Conservation (phyloP, 2,888 invertebrate genomes). For the Microchrysa polita region DNA sequence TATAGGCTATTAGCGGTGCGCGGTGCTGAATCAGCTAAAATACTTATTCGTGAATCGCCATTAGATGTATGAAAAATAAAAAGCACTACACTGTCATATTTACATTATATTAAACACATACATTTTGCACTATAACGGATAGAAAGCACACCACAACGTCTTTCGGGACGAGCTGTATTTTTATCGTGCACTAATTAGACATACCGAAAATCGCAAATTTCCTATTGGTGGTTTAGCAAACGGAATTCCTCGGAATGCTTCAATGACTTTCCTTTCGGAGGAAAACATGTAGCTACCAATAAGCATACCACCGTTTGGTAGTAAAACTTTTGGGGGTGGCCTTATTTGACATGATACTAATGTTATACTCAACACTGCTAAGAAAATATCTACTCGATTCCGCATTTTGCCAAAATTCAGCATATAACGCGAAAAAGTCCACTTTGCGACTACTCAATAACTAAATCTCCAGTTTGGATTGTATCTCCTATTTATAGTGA, state of each 20-base stretch:
- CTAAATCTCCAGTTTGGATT: background rate
- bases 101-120: too few species aligned
- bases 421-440: background rate
- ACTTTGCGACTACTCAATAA: too few species aligned
- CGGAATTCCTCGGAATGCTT: constrained; percentile 36
- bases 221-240: constrained; percentile 40
- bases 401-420: background rate
- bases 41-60: too few species aligned
- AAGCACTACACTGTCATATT: too few species aligned
- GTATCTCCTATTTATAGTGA: constrained; percentile 21
- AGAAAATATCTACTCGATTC: background rate
- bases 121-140: too few species aligned
- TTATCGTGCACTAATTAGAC: too few species aligned
- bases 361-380: background rate
- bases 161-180: too few species aligned
- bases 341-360: background rate
- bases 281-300: constrained; percentile 27
- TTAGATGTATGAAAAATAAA: too few species aligned
- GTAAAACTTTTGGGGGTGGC: constrained; percentile 19
- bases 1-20: too few species aligned
- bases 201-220: constrained; percentile 34
- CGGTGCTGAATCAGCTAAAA: too few species aligned
- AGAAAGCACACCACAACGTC: too few species aligned
- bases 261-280: constrained; percentile 9
- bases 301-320: constrained; percentile 12